These are phyloP conservation scores for Spea bombifrons DNA, from an alignment of 2,113 vertebrate species.

Conservation along the genomic window DNA sequence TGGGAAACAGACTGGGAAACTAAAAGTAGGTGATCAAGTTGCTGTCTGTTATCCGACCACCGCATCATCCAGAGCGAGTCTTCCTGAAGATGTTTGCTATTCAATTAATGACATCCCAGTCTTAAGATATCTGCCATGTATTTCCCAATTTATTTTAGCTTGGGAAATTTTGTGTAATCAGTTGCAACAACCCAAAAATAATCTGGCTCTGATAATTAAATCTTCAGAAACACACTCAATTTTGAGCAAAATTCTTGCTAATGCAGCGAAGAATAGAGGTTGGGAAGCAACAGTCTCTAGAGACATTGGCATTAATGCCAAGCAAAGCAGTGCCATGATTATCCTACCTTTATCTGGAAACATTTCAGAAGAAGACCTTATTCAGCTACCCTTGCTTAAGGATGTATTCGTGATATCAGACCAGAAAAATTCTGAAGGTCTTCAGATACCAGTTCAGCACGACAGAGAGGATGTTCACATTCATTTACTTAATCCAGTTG, in stretches of 20 bases:
- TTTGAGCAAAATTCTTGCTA: slow-evolving; percentile 66
- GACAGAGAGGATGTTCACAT: slow-evolving; percentile 61
- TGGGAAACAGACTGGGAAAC: slow-evolving; percentile 63
- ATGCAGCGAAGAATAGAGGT: slow-evolving; percentile 66
- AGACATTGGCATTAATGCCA: slow-evolving; percentile 32
- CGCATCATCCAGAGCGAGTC: slow-evolving; percentile 57
- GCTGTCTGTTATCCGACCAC: slow-evolving; percentile 71
- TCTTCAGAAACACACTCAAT: slow-evolving; percentile 64
- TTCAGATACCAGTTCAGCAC: slow-evolving; percentile 46
- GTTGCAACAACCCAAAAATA: slow-evolving; percentile 57
- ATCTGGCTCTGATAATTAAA: slow-evolving; percentile 66
- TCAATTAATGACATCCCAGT: slow-evolving; percentile 63
- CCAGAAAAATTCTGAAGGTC: slow-evolving; percentile 49
- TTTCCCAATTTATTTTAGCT: slow-evolving; percentile 76
- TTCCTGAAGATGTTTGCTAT: slow-evolving; percentile 72
- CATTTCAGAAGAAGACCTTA: slow-evolving; percentile 48
- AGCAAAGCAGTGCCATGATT: slow-evolving; percentile 62
- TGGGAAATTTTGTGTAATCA: slow-evolving; percentile 69
- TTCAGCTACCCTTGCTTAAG: slow-evolving; percentile 51
- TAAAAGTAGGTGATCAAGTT: slow-evolving; percentile 74
- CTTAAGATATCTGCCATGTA: slow-evolving; percentile 69
- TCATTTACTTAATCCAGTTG: slow-evolving; percentile 58
- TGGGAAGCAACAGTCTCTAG: slow-evolving; percentile 63
- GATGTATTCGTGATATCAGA: slow-evolving; percentile 68
- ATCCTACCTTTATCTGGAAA: slow-evolving; percentile 66